These are phyloP conservation scores for Amphimallon solstitiale DNA, from an alignment of 2,888 invertebrate genomes.

Conservation along the genomic window DNA sequence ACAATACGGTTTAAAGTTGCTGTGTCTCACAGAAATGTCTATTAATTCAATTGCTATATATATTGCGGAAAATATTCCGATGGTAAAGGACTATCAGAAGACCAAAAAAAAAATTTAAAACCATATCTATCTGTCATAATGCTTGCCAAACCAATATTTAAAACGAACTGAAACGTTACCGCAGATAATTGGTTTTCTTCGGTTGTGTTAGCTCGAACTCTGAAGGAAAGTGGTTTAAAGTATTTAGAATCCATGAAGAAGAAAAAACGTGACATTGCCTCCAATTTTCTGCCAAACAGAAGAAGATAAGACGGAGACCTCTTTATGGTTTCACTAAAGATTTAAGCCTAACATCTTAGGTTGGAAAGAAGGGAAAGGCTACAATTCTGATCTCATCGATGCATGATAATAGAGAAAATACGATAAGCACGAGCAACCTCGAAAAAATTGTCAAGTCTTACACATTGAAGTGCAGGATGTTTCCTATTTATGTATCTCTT, in stretches of 20 bases:
- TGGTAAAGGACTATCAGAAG: too few relatives aligned
- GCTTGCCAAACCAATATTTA: constrained; percentile 47
- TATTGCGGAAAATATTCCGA: too few relatives aligned
- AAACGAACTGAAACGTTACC: constrained; percentile 50
- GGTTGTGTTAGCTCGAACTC: constrained; percentile 47
- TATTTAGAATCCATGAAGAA: constrained; percentile 48
- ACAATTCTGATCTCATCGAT: constrained; percentile 5
- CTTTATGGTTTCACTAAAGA: constrained; percentile 42
- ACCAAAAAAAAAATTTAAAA: too few relatives aligned
- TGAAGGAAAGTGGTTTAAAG: constrained; percentile 43
- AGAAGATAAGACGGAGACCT: constrained; percentile 37
- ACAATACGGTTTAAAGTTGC: constrained; percentile 46
- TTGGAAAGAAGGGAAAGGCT: not conserved
- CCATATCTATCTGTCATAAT: constrained; percentile 11
- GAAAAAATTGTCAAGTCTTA: too few relatives aligned
- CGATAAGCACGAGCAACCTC: too few relatives aligned
- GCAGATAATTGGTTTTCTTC: constrained; percentile 55
- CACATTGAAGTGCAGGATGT: too few relatives aligned
- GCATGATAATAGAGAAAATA: not conserved
- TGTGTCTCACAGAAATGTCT: constrained; percentile 46
- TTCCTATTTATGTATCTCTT: too few relatives aligned
- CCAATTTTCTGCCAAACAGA: constrained; percentile 43
- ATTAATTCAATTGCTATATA: constrained; percentile 50
- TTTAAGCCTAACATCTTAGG: constrained; percentile 39
- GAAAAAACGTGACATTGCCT: constrained; percentile 43